These are phyloP conservation scores for Bubo bubo DNA, from an alignment of 2,113 vertebrate genomes.

Conservation along the genomic window DNA sequence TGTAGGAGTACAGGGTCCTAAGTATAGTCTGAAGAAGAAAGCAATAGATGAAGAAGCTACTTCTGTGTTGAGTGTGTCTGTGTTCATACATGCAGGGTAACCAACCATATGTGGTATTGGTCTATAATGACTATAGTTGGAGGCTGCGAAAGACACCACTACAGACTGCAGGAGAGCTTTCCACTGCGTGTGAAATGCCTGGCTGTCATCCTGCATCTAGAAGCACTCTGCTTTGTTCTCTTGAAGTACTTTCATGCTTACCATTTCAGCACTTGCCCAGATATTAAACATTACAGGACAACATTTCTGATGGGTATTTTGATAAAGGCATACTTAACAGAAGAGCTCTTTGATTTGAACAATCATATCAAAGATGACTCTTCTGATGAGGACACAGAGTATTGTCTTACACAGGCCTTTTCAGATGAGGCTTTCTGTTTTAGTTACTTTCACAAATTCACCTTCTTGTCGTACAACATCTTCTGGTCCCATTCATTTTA, in stretches of 20 bases:
- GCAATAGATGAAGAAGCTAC: neutral
- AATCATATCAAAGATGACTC: neutral
- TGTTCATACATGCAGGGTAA: neutral
- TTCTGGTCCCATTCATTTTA: slow-evolving; percentile 11
- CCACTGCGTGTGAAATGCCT: neutral
- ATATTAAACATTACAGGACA: neutral
- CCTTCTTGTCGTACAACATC: neutral
- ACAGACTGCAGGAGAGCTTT: neutral
- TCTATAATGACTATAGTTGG: neutral
- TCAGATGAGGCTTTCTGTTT: neutral
- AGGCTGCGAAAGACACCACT: neutral
- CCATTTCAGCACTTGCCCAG: neutral
- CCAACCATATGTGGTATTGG: neutral
- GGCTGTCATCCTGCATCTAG: neutral
- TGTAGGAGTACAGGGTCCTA: neutral
- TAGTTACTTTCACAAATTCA: slow-evolving; percentile 21
- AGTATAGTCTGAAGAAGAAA: neutral
- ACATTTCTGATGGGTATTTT: slow-evolving; percentile 16
- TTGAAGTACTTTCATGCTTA: neutral
- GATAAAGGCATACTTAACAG: slow-evolving; percentile 21
- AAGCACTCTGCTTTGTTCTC: neutral
- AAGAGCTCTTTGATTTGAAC: slow-evolving; percentile 38
- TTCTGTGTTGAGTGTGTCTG: neutral
- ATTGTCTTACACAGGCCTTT: slow-evolving; percentile 2
- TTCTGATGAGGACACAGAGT: neutral